Evolutionary conservation across 2,888 invertebrate genomes (phyloP).

Genomic region (Unio pictorum): DNA sequence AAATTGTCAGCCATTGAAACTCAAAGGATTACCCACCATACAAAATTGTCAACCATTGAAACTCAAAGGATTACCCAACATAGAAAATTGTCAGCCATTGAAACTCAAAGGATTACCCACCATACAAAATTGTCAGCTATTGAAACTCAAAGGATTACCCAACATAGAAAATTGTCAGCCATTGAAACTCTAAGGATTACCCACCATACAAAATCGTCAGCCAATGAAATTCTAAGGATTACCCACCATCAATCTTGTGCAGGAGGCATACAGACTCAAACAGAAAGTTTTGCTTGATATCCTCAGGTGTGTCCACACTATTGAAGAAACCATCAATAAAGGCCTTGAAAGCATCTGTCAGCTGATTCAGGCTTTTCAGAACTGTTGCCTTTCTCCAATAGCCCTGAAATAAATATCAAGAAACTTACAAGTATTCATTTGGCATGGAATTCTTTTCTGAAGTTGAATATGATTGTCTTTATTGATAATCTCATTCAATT

Average conservation of each 20-base stretch:
- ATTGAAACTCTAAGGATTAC: conserved; percentile 3
- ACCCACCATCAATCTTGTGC: conserved; percentile 22
- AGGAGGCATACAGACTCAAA: conserved; percentile 31
- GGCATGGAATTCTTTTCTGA: too few species aligned
- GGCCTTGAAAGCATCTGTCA: conserved; percentile 24
- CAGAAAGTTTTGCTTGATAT: conserved; percentile 30
- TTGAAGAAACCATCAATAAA: conserved; percentile 32
- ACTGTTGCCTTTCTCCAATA: conserved; percentile 42
- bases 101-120: conserved; percentile 13
- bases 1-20: too few species aligned
- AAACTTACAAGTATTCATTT: too few species aligned
- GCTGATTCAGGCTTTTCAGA: conserved; percentile 13
- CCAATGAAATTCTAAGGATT: background rate
- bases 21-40: too few species aligned
- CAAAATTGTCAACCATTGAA: too few species aligned
- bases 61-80: too few species aligned
- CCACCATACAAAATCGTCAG: conserved; percentile 7
- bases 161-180: conserved; percentile 4
- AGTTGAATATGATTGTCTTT: too few species aligned
- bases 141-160: conserved; percentile 7
- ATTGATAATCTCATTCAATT: too few species aligned
- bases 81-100: background rate
- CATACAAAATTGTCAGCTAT: background rate
- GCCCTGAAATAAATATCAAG: conserved; percentile 25
- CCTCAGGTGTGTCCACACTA: conserved; percentile 8